Evolutionary conservation across 2,888 invertebrate genomes (phyloP), one percentile per base, ranked within the genome.

Genomic region (Bruchidius siliquastri): DNA sequence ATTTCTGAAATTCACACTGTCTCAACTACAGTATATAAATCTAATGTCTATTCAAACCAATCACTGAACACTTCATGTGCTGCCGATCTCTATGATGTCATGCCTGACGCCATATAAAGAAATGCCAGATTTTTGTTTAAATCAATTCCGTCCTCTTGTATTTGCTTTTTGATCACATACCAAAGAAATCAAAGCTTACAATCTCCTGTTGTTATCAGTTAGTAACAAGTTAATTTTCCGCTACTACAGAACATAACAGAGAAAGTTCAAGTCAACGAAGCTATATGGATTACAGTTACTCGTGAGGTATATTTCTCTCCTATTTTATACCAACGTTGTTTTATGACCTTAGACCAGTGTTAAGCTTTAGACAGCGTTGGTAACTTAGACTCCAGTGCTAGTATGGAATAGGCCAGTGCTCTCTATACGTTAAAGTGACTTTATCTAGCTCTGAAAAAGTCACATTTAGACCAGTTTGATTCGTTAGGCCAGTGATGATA

Each of bases 211-310:
- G 3, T 49, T 4, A 49, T 18, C 18, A 49, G 49, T 49, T 49
- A 49, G 49, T 49, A 49, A 49, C 49, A 49, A 13, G 3, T 13
- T 49, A 13, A 3, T 49, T 49, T 13, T 49, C 49, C 13, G 18
- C 49, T 49, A 90, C 91, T 91, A 90, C 94, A 96, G 96, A 96
- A 96, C 91, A 94, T 96, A 93, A 96, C 95, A 90, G 95, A 96
- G 92, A 93, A 94, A 91, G 93, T 95, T 90, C 94, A 96, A 91
- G 92, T 96, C 91, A 96, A 96, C 91, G 95, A 96, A 91, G 95
- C 94, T 87, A 93, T 93, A 90, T 96, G 96, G 96, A 94, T 95
- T 90, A 92, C 93, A 88, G 92, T 94, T 90, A 95, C 94, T 88
- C 92, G 93, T 92, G 96, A 96, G 96, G 96, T 96, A 95, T 85